Conservation (phyloP, 2,888 invertebrate genomes). For the Eupithecia centaureata region DNA sequence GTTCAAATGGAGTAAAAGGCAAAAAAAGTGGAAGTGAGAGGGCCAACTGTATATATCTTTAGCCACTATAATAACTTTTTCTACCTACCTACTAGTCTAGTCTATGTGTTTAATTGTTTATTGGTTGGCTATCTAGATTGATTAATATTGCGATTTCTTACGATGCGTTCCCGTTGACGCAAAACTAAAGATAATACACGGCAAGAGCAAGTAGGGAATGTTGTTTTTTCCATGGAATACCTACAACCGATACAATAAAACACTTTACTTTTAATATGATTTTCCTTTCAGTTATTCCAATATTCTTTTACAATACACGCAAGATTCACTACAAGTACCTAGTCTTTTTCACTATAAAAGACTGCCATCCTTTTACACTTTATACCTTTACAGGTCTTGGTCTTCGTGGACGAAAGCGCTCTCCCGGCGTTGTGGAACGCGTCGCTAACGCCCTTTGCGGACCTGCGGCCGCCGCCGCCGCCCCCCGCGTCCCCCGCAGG, state of each 20-base stretch:
- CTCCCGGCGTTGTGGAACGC: conserved; percentile 91
- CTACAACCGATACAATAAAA: too few species aligned
- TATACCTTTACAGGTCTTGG: conserved; percentile 83
- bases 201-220: neutral
- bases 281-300: too few species aligned
- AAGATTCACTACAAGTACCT: conserved; percentile 3
- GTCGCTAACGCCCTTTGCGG: conserved; percentile 95
- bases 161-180: neutral
- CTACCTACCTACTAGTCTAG: too few species aligned
- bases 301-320: too few species aligned
- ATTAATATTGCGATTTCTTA: neutral
- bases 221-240: neutral
- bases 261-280: too few species aligned
- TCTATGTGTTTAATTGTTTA: too few species aligned
- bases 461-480: conserved; percentile 78
- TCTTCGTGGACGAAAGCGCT: conserved; percentile 86
- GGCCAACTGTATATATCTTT: too few species aligned
- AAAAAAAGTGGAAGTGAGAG: too few species aligned
- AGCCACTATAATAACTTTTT: too few species aligned
- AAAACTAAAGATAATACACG: too few species aligned
- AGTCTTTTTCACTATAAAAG: too few species aligned
- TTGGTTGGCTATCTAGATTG: neutral
- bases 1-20: too few species aligned
- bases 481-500: conserved; percentile 71
- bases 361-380: neutral